Conservation (phyloP, 2,113 vertebrate genomes). For the Pitta sordida region DNA sequence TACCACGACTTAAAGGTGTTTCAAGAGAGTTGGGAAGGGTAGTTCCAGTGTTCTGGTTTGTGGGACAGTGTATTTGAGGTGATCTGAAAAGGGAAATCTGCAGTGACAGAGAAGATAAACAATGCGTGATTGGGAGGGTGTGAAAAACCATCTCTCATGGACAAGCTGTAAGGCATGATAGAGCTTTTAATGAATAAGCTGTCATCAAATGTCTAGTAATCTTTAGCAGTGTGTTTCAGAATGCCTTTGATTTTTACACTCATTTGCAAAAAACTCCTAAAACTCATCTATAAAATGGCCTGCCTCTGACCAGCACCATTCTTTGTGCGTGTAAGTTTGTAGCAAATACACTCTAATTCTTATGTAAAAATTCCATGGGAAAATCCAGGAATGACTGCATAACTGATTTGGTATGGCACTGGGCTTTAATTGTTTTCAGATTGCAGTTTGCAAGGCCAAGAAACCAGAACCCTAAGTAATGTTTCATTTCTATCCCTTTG, state of each 20-base stretch:
- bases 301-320: slow-evolving; percentile 24
- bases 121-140: background rate
- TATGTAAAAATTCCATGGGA: slow-evolving; percentile 74
- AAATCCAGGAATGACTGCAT: slow-evolving; percentile 70
- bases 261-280: background rate
- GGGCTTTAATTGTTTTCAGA: slow-evolving; percentile 72
- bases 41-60: background rate
- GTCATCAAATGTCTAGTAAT: background rate
- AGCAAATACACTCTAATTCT: slow-evolving; percentile 46
- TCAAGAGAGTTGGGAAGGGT: background rate
- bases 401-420: slow-evolving; percentile 71
- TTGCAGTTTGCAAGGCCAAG: slow-evolving; percentile 62
- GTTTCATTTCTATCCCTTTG: slow-evolving; percentile 46
- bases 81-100: background rate
- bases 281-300: background rate
- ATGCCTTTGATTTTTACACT: background rate
- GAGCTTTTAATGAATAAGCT: slow-evolving; percentile 3
- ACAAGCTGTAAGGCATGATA: background rate
- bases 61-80: background rate
- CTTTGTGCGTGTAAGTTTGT: slow-evolving; percentile 33
- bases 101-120: background rate
- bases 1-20: background rate
- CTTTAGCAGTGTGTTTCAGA: background rate
- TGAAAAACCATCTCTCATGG: background rate
- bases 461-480: slow-evolving; percentile 60